Evolutionary conservation across 2,888 invertebrate genomes (phyloP).

Genomic region (Dexiosoma caninum): DNA sequence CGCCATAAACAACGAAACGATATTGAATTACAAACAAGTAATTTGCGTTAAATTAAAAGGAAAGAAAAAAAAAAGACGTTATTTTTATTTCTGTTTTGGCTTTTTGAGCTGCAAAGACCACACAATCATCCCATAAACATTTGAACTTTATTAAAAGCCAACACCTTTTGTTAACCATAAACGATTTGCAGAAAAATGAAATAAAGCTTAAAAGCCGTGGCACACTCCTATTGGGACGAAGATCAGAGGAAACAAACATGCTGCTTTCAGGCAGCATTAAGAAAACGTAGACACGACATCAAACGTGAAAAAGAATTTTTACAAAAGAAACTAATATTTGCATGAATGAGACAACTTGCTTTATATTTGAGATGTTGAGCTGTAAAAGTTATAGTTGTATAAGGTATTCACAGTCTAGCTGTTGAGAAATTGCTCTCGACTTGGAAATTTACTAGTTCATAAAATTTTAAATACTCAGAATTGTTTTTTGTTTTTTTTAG

Average conservation of each 20-base stretch:
- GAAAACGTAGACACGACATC: neutral
- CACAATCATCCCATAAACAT: slow-evolving; percentile 40
- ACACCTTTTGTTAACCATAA: slow-evolving; percentile 27
- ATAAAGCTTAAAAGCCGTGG: slow-evolving; percentile 8
- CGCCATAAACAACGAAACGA: slow-evolving; percentile 9
- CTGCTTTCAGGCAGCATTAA: neutral
- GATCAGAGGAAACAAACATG: slow-evolving; percentile 12
- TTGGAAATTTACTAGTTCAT: neutral
- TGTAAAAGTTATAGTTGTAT: neutral
- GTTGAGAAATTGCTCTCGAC: neutral
- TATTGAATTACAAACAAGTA: slow-evolving; percentile 47
- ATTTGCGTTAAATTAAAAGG: slow-evolving; percentile 46
- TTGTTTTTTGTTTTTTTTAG: neutral
- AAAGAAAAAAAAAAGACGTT: neutral
- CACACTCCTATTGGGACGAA: slow-evolving; percentile 28
- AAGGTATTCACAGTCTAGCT: slow-evolving; percentile 14
- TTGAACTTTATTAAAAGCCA: slow-evolving; percentile 47
- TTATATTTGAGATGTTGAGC: neutral
- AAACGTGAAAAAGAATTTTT: neutral
- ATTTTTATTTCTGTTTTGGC: neutral
- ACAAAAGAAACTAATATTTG: slow-evolving; percentile 14
- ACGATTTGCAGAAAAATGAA: neutral
- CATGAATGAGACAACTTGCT: slow-evolving; percentile 21
- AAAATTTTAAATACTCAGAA: neutral
- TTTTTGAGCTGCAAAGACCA: slow-evolving; percentile 20